Percentiles rank a stretch among this genome's conserved stretches.
These are phyloP conservation scores for Rotaria macrura DNA, from an alignment of 2,888 invertebrate species.

Conservation along the genomic window DNA sequence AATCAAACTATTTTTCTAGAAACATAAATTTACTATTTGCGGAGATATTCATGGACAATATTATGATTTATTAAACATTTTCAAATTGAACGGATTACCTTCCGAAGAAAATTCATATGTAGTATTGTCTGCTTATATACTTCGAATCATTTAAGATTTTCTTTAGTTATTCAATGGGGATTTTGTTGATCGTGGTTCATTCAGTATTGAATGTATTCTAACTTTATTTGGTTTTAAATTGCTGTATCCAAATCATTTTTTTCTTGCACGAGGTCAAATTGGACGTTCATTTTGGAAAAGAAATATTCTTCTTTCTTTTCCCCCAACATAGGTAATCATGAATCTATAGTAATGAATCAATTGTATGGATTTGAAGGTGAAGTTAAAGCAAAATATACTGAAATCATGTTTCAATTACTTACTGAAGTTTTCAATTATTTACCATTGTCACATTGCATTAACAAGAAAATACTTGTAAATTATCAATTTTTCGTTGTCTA, in stretches of 20 bases:
- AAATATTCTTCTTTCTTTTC: background rate
- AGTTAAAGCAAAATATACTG: slow-evolving; percentile 74
- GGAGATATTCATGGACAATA: slow-evolving; percentile 98
- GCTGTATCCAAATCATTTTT: slow-evolving; percentile 87
- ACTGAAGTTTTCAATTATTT: slow-evolving; percentile 97
- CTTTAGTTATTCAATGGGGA: slow-evolving; percentile 11
- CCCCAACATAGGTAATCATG: slow-evolving; percentile 85
- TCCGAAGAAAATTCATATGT: slow-evolving; percentile 86
- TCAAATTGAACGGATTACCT: slow-evolving; percentile 87
- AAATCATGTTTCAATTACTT: slow-evolving; percentile 89
- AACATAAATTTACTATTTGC: slow-evolving; percentile 83
- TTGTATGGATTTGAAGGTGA: slow-evolving; percentile 99
- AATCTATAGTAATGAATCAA: slow-evolving; percentile 93
- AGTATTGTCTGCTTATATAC: slow-evolving; percentile 47
- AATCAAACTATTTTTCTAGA: slow-evolving; percentile 51
- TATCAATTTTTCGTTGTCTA: background rate
- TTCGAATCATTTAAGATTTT: background rate
- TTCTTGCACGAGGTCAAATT: slow-evolving; percentile 79
- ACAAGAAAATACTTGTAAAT: slow-evolving; percentile 61
- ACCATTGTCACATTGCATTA: slow-evolving; percentile 87
- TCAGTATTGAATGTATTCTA: slow-evolving; percentile 97
- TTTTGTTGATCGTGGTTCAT: slow-evolving; percentile 62
- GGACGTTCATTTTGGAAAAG: background rate
- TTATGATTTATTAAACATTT: slow-evolving; percentile 94
- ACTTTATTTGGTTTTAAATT: slow-evolving; percentile 90